Evolutionary conservation across 2,797 vertebrate genomes (phyloP), one percentile per base, ranked within the genome.

Genomic region (Rhinichthys osculus): DNA sequence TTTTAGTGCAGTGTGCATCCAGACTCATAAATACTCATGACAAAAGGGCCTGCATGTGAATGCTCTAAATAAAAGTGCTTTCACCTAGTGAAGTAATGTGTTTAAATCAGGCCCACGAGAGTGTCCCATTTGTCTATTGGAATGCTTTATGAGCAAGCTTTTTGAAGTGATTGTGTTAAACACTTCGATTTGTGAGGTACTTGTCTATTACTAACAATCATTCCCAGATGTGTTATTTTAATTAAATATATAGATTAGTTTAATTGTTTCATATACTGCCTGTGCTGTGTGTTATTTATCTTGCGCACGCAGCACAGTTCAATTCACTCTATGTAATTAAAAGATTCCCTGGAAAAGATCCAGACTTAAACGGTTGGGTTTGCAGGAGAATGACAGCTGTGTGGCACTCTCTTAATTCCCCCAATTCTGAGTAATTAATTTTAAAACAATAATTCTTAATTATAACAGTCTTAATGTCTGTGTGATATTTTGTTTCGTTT

Each of bases 191-290:
- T 92, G 85, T 86, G 83, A 80, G 85, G 82, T 78, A 88, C 71
- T 90, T 90, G 87, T 91, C 90, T 88, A 90, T 88, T 90, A 87
- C 89, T 81, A 83, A 89, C 89, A 88, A 90, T 90, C 89, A 87
- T 92, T 93, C 90, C 92, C 89, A 93, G 90, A 95, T 91, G 94
- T 94, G 94, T 95, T 95, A 93, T 93, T 94, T 92, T 96, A 95
- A 96, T 96, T 95, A 95, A 95, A 96, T 95, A 93, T 94, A 95
- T 94, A 91, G 93, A 92, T 92, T 93, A 92, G 92, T 94, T 95
- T 95, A 93, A 93, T 94, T 92, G 89, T 91, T 91, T 94, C 91
- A 93, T 93, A 93, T 94, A 93, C 93, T 93, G 91, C 89, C 85
- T 88, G 79, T 92, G 92, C 92, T 92, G 89, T 78, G 86, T 93